phyloP scores from a whole-genome alignment of 2,113 vertebrate genomes.

The Syngnathus floridae region DNA sequence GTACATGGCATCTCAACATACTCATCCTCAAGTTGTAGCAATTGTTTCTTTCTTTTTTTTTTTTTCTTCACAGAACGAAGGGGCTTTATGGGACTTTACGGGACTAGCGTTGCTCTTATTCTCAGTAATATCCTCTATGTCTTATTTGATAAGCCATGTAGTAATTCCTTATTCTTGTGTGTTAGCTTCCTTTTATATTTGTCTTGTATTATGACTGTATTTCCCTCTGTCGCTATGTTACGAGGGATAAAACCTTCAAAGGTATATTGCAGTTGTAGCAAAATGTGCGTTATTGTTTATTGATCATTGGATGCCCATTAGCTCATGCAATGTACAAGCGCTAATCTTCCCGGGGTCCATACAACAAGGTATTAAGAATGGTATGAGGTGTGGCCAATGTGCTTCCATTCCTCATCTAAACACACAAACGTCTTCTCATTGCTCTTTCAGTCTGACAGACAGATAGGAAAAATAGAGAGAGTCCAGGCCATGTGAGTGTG shows the following conservation, averaged over 20 bases:
- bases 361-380: too few relatives aligned
- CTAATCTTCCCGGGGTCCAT: too few relatives aligned
- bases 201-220: neutral
- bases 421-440: neutral
- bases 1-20: too few relatives aligned
- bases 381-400: neutral
- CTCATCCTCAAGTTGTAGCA: too few relatives aligned
- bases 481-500: constrained; percentile 81
- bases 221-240: too few relatives aligned
- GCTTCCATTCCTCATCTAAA: neutral
- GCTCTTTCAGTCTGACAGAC: constrained; percentile 34
- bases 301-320: too few relatives aligned
- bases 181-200: neutral
- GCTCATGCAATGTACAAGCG: too few relatives aligned
- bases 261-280: neutral
- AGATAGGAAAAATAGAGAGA: constrained; percentile 41
- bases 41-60: too few relatives aligned
- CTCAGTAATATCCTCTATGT: too few relatives aligned
- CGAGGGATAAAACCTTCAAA: neutral
- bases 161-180: neutral
- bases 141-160: neutral
- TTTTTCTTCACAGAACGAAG: too few relatives aligned
- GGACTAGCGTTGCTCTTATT: too few relatives aligned
- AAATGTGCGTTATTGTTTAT: neutral
- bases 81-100: too few relatives aligned